Evolutionary conservation across 2,113 vertebrate genomes (phyloP), one percentile per base, ranked within the genome.

Genomic region (Forbesichthys agassizii): DNA sequence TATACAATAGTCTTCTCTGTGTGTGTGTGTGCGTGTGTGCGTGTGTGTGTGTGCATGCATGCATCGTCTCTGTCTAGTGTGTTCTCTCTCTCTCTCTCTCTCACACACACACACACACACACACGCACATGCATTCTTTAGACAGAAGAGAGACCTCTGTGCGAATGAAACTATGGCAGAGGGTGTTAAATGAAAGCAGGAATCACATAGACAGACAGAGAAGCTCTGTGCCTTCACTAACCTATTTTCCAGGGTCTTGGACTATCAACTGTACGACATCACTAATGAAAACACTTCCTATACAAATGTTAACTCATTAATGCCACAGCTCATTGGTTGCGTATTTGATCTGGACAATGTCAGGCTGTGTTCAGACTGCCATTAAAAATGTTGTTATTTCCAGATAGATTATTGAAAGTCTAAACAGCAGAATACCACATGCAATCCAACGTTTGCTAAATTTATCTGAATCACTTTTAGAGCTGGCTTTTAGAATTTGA

Each of bases 1-100:
- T 61, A 70, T 80, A 90, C 87, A 90, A 88, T 84, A 77, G 66
- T 54, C 66, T 71, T 81, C 79, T 69, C 63, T 64, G 57, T 80
- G 74, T 66, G 64, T 33, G 57, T 62, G 65, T 56, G 49, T 18
- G 61, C 13, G 61, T 54, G 46, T 52, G 66, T 13, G 16, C 13
- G 61, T 54, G 46, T 52, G 66, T 13, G 16, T 16, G 16, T 16
- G 61, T 54, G 46, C 48, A 63, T 13, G 64, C 36, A 46, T 33
- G 36, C 48, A 68, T 36, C 4, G 3, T 11, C 47, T 14, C 66
- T 20, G 9, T 18, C n/a, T 20, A 27, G 27, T 27, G 27, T 27
- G 27, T 9, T 67, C 68, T 75, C 60, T n/a, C 12, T 10, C 42
- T 27, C 61, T 49, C 48, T 53, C 61, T 49, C 48, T 53, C 49